Evolutionary conservation across 2,888 invertebrate species (phyloP).

Genomic region (Watsonalla cultraria): DNA sequence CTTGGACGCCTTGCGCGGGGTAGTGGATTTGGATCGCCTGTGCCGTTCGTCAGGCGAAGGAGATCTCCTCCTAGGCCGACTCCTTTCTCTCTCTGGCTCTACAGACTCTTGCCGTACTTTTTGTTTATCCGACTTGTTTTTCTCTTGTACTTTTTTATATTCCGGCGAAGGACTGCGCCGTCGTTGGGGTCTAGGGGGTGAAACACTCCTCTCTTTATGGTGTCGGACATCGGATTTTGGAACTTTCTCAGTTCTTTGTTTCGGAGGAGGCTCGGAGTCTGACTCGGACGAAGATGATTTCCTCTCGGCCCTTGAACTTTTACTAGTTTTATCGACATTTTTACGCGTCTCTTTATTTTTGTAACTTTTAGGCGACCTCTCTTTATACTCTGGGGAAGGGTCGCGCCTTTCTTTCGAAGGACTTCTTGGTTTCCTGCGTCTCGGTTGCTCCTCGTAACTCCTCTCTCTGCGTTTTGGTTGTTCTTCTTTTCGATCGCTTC

Average conservation of each 20-base stretch:
- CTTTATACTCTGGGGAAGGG: conserved; percentile 42
- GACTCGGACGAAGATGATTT: conserved; percentile 50
- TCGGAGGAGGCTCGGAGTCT: conserved; percentile 41
- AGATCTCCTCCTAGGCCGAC: conserved; percentile 23
- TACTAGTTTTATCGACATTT: conserved; percentile 43
- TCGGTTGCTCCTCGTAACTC: conserved; percentile 25
- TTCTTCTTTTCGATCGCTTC: conserved; percentile 39
- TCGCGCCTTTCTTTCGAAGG: conserved; percentile 43
- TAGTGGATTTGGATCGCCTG: conserved; percentile 42
- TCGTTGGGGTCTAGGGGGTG: conserved; percentile 32
- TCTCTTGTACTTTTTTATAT: conserved; percentile 29
- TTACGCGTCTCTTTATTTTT: conserved; percentile 41
- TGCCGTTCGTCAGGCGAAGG: conserved; percentile 34
- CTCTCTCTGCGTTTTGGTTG: conserved; percentile 31
- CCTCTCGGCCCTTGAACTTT: conserved; percentile 36
- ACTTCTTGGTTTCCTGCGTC: conserved; percentile 42
- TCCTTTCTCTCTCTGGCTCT: conserved; percentile 31
- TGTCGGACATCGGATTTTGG: conserved; percentile 37
- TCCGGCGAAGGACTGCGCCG: conserved; percentile 44
- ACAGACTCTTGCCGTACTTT: conserved; percentile 33
- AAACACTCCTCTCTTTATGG: conserved; percentile 34
- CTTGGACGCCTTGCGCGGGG: conserved; percentile 36
- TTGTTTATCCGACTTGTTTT: conserved; percentile 41
- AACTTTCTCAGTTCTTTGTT: conserved; percentile 33
- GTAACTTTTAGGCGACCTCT: conserved; percentile 41